phyloP scores from a whole-genome alignment of 2,888 invertebrate species.

The Teleogryllus oceanicus region DNA sequence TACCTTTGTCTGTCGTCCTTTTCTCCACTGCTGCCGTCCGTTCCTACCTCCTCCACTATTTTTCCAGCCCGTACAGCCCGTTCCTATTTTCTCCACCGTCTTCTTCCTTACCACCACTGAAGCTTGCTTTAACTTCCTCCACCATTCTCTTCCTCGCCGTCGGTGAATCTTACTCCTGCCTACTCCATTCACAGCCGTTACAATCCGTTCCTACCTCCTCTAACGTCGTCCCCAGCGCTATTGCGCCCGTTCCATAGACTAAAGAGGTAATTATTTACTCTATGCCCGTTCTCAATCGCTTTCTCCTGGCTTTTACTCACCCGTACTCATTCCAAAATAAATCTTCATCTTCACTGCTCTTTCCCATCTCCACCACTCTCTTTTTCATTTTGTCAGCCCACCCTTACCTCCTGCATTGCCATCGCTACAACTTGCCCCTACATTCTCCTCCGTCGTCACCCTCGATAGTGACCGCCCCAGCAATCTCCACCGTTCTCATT shows the following conservation, averaged over 20 bases:
- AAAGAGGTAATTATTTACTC: too few species aligned
- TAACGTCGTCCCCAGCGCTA: too few species aligned
- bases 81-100: too few species aligned
- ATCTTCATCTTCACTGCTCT: not conserved
- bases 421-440: not conserved
- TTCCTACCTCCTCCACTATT: too few species aligned
- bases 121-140: too few species aligned
- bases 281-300: not conserved
- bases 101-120: too few species aligned
- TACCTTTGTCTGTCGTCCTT: too few species aligned
- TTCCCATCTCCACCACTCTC: not conserved
- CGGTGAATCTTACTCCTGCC: not conserved
- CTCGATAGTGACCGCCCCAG: accelerated
- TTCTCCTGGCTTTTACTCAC: not conserved
- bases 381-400: not conserved
- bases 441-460: not conserved
- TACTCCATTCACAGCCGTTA: not conserved
- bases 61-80: too few species aligned
- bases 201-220: not conserved
- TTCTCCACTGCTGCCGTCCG: too few species aligned
- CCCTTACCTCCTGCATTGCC: not conserved
- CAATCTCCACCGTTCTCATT: too few species aligned
- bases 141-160: too few species aligned
- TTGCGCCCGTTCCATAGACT: too few species aligned
- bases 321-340: not conserved